A percentile compares a stretch with the other conserved stretches of the same genome.
Conservation (phyloP, 2,797 vertebrate genomes). For the Stomatorhinus walkeri region DNA sequence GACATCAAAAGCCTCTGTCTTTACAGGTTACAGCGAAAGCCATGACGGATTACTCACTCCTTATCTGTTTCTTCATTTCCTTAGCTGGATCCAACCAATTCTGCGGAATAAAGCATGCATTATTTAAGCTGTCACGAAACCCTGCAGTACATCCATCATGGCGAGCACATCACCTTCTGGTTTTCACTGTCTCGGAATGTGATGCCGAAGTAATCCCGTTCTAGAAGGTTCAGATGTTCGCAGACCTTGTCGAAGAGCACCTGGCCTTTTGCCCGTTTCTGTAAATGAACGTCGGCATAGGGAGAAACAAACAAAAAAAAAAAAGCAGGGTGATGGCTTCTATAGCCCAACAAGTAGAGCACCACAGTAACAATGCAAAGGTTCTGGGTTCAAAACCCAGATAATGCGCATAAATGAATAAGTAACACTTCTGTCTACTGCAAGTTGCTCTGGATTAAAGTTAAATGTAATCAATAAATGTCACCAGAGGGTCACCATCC, state of each 20-base stretch:
- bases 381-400: not conserved
- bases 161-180: conserved; percentile 74
- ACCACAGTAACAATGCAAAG: not conserved
- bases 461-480: not conserved
- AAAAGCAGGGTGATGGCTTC: not conserved
- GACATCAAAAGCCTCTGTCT: not conserved
- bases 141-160: not conserved
- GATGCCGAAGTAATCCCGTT: conserved; percentile 94
- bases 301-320: not conserved
- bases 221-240: conserved; percentile 91
- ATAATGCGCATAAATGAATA: not conserved
- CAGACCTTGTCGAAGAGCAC: conserved; percentile 90
- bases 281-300: conserved; percentile 23
- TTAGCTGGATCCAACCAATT: conserved; percentile 94
- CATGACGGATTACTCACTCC: conserved; percentile 66
- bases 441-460: not conserved
- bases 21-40: not conserved
- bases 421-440: not conserved
- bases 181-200: conserved; percentile 85
- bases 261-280: conserved; percentile 90
- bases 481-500: not conserved
- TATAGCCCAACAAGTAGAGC: not conserved
- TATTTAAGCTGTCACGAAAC: not conserved
- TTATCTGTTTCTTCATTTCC: conserved; percentile 95
- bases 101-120: conserved; percentile 59